Conservation (phyloP, 2,888 invertebrate species). For the Chrysolina oricalcia region DNA sequence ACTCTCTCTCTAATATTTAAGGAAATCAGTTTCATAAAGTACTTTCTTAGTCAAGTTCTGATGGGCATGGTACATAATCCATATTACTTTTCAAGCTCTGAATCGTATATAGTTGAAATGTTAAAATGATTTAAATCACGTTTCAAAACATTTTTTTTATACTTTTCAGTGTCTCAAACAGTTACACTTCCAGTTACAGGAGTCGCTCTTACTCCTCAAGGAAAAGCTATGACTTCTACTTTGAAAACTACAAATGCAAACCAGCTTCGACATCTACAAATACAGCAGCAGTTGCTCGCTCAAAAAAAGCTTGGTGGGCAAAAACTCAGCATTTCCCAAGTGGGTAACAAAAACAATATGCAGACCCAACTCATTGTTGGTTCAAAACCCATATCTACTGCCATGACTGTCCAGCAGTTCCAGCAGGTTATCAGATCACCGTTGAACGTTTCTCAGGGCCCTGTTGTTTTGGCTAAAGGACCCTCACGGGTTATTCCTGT, state of each 20-base stretch:
- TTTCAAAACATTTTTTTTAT: not conserved
- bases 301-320: slow-evolving; percentile 75
- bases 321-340: slow-evolving; percentile 77
- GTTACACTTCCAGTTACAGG: slow-evolving; percentile 75
- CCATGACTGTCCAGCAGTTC: slow-evolving; percentile 83
- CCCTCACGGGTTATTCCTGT: slow-evolving; percentile 80
- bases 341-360: slow-evolving; percentile 71
- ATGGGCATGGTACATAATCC: too few species aligned
- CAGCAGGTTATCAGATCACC: slow-evolving; percentile 78
- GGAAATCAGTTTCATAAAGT: too few species aligned
- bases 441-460: slow-evolving; percentile 74
- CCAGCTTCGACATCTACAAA: slow-evolving; percentile 79
- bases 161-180: slow-evolving; percentile 67
- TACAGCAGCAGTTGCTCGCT: slow-evolving; percentile 76
- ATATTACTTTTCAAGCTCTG: too few species aligned
- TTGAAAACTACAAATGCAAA: slow-evolving; percentile 75
- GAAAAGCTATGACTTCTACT: slow-evolving; percentile 71
- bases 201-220: slow-evolving; percentile 71
- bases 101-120: too few species aligned
- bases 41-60: too few species aligned
- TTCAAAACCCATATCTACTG: slow-evolving; percentile 75
- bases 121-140: too few species aligned
- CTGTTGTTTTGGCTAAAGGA: slow-evolving; percentile 78
- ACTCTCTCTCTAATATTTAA: too few species aligned
- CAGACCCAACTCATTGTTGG: slow-evolving; percentile 83